Base-by-base conservation (phyloP, 1,140 invertebrate species). In the Pogonus chalceus region DNA sequence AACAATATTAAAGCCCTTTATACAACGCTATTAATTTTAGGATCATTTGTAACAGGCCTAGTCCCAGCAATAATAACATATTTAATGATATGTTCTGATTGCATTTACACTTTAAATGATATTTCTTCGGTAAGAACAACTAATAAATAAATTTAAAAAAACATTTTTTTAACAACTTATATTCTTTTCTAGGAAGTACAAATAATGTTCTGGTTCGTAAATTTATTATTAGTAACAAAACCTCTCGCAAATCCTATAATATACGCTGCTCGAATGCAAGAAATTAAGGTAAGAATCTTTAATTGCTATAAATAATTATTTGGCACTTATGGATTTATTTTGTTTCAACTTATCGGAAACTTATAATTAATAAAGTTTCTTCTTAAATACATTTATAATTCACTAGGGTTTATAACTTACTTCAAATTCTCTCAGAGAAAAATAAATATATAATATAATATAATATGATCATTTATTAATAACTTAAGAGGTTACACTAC, bases 1-100 rank as follows among this genome's bases (percentile, higher is more conserved):
- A 67, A 70, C 35, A 83, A 81, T 57, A 71, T 79, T n/a, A 83
- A 83, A 60, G 83, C 83, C 0, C 65, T 83, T 2, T 68, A 76
- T 21, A 87, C 84, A 0, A 85, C 83, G 0, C 60, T 85, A 16
- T 65, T 84, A 9, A 85, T 87, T 35, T 68, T 87, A 0, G 82
- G 82, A 14, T 82, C 80, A 1, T 84, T 80, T 60, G 60, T 82
- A 1, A 56, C 85, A 0, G 81, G 82, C 3, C 85, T 79, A 78
- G 69, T 83, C 59, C 84, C 84, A 0, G 79, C 76, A 1, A 75
- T 77, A 20, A 56, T 79, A 0, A 68, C 74, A 39, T 79, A 71
- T 60, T 66, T 76, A 14, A 58, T 80, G 1, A 68, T 77, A 1
- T 83, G 81, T 57, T 61, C 70, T 2, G 72, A 79, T 53, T 81